A percentile compares a stretch with the other conserved stretches of the same genome.
Evolutionary conservation across 2,113 vertebrate species (phyloP).

Genomic region (Paramisgurnus dabryanus): DNA sequence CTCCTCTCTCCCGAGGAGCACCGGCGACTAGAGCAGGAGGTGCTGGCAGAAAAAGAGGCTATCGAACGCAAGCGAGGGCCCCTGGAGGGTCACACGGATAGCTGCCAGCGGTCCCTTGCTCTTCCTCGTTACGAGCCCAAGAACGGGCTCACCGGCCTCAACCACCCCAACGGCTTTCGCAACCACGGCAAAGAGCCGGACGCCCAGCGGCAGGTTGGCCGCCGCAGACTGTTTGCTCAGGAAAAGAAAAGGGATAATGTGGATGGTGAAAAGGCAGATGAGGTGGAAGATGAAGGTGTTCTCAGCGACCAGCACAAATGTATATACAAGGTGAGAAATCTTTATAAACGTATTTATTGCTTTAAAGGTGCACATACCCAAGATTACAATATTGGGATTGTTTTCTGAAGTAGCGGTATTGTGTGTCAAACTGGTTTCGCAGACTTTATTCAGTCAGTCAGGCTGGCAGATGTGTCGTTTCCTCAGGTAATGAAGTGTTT

Average conservation of each 20-base stretch:
- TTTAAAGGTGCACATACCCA: not conserved
- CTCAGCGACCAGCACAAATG: conserved; percentile 97
- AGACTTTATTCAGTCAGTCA: conserved; percentile 17
- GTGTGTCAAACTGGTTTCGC: not conserved
- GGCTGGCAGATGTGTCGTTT: conserved; percentile 26
- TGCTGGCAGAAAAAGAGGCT: conserved; percentile 92
- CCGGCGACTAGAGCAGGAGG: conserved; percentile 86
- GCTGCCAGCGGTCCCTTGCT: conserved; percentile 79
- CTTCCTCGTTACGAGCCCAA: conserved; percentile 95
- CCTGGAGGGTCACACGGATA: conserved; percentile 89
- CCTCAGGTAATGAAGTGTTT: conserved; percentile 42
- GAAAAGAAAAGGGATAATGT: conserved; percentile 90
- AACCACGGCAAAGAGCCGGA: conserved; percentile 59
- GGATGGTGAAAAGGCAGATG: conserved; percentile 72
- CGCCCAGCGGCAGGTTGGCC: conserved; percentile 78
- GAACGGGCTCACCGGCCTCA: conserved; percentile 69
- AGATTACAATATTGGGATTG: not conserved
- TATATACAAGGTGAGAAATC: conserved; percentile 88
- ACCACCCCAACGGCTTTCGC: conserved; percentile 81
- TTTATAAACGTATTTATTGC: not conserved
- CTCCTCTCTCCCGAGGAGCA: conserved; percentile 90
- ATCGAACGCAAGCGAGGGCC: conserved; percentile 92
- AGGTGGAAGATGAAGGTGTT: conserved; percentile 81
- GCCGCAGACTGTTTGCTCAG: conserved; percentile 96
- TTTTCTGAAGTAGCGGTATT: not conserved